A percentile compares a stretch with the other conserved stretches of the same genome.
Evolutionary conservation across 2,113 vertebrate genomes (phyloP).

Genomic region (Heterotis niloticus): DNA sequence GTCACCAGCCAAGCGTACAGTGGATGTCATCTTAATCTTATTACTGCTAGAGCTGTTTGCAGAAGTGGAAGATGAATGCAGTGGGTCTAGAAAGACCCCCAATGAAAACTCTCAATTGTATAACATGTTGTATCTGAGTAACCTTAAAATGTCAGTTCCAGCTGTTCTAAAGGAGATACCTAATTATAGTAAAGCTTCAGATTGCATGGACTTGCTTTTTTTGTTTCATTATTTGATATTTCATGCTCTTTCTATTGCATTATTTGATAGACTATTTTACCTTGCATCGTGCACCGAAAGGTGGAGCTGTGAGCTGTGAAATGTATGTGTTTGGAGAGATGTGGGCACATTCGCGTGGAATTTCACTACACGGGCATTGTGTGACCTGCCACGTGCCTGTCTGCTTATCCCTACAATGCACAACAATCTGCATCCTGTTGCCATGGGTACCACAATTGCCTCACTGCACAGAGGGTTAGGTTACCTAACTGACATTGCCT

Average conservation of each 20-base stretch:
- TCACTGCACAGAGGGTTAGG: not conserved
- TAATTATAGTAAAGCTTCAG: too few species aligned
- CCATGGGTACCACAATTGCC: conserved; percentile 30
- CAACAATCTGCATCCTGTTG: conserved; percentile 42
- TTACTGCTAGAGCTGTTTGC: conserved; percentile 31
- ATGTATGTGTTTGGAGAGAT: too few species aligned
- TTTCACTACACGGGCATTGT: not conserved
- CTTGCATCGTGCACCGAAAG: too few species aligned
- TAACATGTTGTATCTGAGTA: too few species aligned
- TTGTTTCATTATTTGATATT: too few species aligned
- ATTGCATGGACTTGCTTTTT: too few species aligned
- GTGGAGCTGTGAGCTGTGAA: too few species aligned
- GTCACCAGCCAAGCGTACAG: not conserved
- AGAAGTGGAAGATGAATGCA: conserved; percentile 26
- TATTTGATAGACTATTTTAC: too few species aligned
- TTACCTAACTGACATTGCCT: not conserved
- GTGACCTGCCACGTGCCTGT: not conserved
- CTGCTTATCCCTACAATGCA: conserved; percentile 34
- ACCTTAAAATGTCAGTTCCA: too few species aligned
- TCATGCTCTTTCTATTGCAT: too few species aligned
- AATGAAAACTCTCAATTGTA: not conserved
- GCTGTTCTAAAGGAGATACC: too few species aligned
- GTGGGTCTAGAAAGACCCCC: conserved; percentile 12
- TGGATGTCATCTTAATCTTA: not conserved
- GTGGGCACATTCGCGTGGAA: not conserved